Conservation (phyloP, 2,888 invertebrate species). For the Chloroclystis v-ata region DNA sequence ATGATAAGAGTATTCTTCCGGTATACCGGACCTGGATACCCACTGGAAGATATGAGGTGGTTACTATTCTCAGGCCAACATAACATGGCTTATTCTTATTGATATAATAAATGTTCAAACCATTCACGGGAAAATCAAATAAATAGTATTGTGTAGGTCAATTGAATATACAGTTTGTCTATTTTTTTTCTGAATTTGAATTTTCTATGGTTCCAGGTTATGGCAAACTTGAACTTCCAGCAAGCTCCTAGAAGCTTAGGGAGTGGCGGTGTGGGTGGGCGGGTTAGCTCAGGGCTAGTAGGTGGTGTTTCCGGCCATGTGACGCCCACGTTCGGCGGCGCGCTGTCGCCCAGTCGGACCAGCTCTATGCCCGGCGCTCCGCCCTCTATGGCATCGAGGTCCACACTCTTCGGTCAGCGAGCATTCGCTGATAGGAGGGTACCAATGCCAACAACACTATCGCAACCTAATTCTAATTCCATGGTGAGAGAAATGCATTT, state of each 20-base stretch:
- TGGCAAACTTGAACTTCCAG: constrained; percentile 96
- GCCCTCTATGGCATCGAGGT: constrained; percentile 78
- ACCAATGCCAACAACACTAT: constrained; percentile 79
- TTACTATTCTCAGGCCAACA: too few species aligned
- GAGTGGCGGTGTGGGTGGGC: constrained; percentile 79
- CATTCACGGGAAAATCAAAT: too few species aligned
- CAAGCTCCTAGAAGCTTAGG: constrained; percentile 93
- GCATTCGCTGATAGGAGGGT: constrained; percentile 88
- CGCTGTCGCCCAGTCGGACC: constrained; percentile 67
- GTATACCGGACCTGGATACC: too few species aligned
- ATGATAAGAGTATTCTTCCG: too few species aligned
- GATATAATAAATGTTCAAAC: too few species aligned
- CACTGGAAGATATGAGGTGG: too few species aligned
- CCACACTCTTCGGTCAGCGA: constrained; percentile 87
- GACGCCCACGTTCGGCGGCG: constrained; percentile 74
- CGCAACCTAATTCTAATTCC: constrained; percentile 74
- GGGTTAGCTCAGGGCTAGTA: constrained; percentile 83
- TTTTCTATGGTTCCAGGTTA: constrained; percentile 78
- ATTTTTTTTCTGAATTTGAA: too few species aligned
- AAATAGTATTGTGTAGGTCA: too few species aligned
- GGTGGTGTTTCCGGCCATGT: constrained; percentile 81
- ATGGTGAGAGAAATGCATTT: constrained; percentile 52
- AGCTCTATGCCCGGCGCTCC: constrained; percentile 71
- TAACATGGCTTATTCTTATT: too few species aligned
- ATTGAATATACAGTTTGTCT: too few species aligned